Base-by-base conservation (phyloP, 2,113 vertebrate species). In the Aspiorhynchus laticeps region DNA sequence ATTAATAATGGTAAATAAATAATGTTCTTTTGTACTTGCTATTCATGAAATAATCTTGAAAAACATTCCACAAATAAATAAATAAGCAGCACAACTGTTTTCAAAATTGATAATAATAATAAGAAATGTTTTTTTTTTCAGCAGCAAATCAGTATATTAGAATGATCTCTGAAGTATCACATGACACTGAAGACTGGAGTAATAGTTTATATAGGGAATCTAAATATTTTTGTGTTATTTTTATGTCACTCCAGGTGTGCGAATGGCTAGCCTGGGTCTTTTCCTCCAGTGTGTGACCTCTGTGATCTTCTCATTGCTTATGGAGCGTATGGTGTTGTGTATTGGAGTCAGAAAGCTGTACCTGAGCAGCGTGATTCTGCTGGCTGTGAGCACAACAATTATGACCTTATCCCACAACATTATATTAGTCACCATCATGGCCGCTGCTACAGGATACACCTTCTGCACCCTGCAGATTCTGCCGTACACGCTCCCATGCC, bases 251-350 rank as follows among this genome's bases (percentile, higher is more conserved):
- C 21, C 92, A 97, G 97, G 97, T 36, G 95, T 97, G 75, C 95
- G 96, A 1, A 95, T 97, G 95, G 97, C 96, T 51, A 97, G 97
- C 53, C 36, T 97, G 91, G 97, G 97, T 2, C 96, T 97, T 31
- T 97, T 97, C 90, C 93, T 97, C 79, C 97, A 97, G 88, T 97
- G 96, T 1, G 92, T 94, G 89, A 96, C 94, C 14, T 96, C 97
- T 75, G 93, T 96, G 90, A 85, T 96, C 90, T 96, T 96, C 84
- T 97, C 97, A 1, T 88, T 95, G 87, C 91, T 94, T 90, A 97
- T 97, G 95, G 96, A 97, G 91, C 86, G 94, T 85, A 88, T 97
- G 92, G 95, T 97, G 89, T 94, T 94, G 87, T 91, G 79, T 1
- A 93, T 97, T 10, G 96, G 97, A 1, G 94, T 95, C 0, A 92